Evolutionary conservation across 2,888 invertebrate genomes (phyloP), one percentile per base, ranked within the genome.

Genomic region (Meloe dianella): DNA sequence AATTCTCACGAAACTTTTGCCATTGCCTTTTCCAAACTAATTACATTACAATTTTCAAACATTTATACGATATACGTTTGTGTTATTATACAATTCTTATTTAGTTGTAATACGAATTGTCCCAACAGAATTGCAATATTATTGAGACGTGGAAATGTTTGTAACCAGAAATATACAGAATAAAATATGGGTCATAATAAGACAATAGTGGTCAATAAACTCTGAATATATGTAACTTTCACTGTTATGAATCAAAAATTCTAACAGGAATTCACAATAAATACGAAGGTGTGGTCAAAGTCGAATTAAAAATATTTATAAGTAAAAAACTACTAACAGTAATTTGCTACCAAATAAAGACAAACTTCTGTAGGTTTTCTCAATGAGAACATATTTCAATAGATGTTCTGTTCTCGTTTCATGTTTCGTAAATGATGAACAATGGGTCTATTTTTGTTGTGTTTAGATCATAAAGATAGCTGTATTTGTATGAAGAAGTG

Each of bases 171-270:
- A 41, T 3, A 12, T 41, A 17, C 6, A 17, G 17, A 24, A 51
- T 22, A 22, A 24, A 51, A 51, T 24, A 51, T 51, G 9, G 51
- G 51, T 51, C 51, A 24, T 5, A 12, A 24, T 51, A 24, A 20
- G 24, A 51, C 51, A 51, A 51, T 51, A 24, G 51, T 51, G 51
- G 51, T 51, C 51, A 51, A 51, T 51, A 51, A 51, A 51, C 51
- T 51, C 22, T 22, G 24, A 24, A 24, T 12, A 24, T 24, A 51
- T 12, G 24, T 10, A 12, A 51, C 51, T 51, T 51, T 51, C 51
- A 51, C 51, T 51, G 22, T 51, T 51, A 24, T 51, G 8, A 24
- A 51, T 51, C 24, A 6, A 22, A 51, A 51, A 51, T 24, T 51
- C 24, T 10, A 51, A 12, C 12, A 12, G 12, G 2, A 41, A 12